These are phyloP conservation scores for Peromyscus attwateri DNA, from an alignment of 2,797 vertebrate genomes.

Conservation along the genomic window DNA sequence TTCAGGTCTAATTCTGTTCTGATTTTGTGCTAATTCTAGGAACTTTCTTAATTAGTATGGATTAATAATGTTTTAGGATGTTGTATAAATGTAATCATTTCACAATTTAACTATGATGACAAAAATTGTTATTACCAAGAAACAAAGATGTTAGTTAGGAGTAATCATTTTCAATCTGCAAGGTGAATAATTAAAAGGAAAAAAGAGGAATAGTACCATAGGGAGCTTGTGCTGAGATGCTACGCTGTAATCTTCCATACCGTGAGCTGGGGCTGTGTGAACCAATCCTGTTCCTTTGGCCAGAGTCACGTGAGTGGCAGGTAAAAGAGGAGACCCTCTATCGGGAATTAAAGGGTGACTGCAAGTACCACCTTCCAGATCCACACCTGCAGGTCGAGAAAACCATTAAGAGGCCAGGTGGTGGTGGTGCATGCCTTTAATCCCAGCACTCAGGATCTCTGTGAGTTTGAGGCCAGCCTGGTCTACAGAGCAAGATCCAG, in stretches of 20 bases:
- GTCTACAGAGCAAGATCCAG: no score
- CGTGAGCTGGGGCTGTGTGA: slow-evolving; percentile 97
- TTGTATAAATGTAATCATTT: neutral
- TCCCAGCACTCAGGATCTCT: no score
- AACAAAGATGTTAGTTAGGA: neutral
- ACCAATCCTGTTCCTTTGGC: slow-evolving; percentile 97
- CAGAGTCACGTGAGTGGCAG: slow-evolving; percentile 97
- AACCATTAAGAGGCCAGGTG: neutral
- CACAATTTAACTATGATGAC: neutral
- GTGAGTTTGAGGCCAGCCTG: no score
- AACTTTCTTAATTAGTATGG: neutral
- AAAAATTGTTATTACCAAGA: neutral
- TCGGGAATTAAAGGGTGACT: slow-evolving; percentile 93
- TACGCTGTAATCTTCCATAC: slow-evolving; percentile 97
- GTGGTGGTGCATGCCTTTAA: no score
- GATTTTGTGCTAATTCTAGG: neutral
- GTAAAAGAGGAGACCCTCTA: slow-evolving; percentile 93
- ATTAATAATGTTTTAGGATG: neutral
- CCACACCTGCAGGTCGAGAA: slow-evolving; percentile 88
- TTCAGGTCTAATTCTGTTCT: neutral
- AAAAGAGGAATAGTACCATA: slow-evolving; percentile 89
- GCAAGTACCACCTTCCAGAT: slow-evolving; percentile 93
- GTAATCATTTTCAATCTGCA: neutral
- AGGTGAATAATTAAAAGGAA: slow-evolving; percentile 14
- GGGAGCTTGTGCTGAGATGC: slow-evolving; percentile 94